Evolutionary conservation across 2,888 invertebrate species (phyloP), one percentile per base, ranked within the genome.

Genomic region (Mythimna pallens): DNA sequence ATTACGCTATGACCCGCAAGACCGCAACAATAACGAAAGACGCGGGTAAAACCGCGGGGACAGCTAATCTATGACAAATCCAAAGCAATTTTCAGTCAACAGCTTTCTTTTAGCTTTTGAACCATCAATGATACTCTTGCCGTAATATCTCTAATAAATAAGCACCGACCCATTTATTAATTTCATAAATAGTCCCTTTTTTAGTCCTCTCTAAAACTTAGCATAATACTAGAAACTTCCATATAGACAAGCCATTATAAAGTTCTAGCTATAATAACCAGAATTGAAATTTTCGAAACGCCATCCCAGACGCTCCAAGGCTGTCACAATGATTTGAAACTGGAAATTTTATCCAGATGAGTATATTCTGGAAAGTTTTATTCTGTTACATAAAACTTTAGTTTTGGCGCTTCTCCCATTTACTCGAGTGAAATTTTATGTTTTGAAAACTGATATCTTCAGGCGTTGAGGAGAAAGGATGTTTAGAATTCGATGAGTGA

Each of bases 351-450:
- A 84, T 84, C 82, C 71, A 65, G 73, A 76, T 73, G 78, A 81
- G 76, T 86, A 80, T 80, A 84, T 82, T 73, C 66, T 22, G 52
- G 52, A 80, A 87, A 88, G 84, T 87, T 88, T 83, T 85, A 87
- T 88, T 84, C 80, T 79, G 73, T 81, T 78, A 77, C 80, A 80
- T 81, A 78, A 80, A 86, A 86, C 79, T 88, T 88, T 68, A 81
- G 82, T 82, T 86, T 82, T 82, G 80, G 85, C 82, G 79, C 86
- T 72, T 81, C 73, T 86, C 78, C 81, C 80, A 81, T 86, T 86
- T 81, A 79, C 81, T 71, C 30, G 79, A 87, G 84, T 85, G 82
- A 82, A 87, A 87, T 86, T 87, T 84, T 86, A 83, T 88, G 88
- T 88, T 86, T 76, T 82, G 72, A 81, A 76, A 83, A 83, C 80